Base-by-base conservation (phyloP, 2,113 vertebrate species). In the Tretioscincus oriximinensis region DNA sequence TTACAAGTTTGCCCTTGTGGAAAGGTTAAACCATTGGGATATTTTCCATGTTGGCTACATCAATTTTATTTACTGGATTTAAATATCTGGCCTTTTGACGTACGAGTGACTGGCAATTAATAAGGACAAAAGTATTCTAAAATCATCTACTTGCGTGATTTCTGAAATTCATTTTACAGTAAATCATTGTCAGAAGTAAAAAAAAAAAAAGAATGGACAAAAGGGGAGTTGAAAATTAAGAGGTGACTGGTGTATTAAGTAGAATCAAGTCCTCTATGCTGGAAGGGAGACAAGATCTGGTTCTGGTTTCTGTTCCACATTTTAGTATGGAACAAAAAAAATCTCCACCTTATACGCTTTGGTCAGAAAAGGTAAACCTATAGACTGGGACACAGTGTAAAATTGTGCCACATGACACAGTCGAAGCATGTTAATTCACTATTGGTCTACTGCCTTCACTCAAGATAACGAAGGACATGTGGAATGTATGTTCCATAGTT, bases 71-170 rank as follows among this genome's bases (percentile, higher is more conserved):
- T 7, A 61, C 81, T 83, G 9, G 75, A 4, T 35, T 8, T 54
- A 1, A 28, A 76, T 66, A 73, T 20, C 54, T 88, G 26, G 9
- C 75, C 82, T 86, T 70, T 78, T 35, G 28, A 47, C 16, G 69
- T 12, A 28, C 8, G 49, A 1, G 18, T 64, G 26, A 2, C 11
- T 81, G 66, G 35, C 70, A 2, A 5, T 22, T 31, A 70, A 22
- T 21, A 29, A 6, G 54, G 18, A 60, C 31, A 26, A 49, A 60
- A 58, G 6, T 16, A 35, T 12, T 78, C 35, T 16, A 9, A 11
- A 60, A 41, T 11, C 22, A 5, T 70, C 49, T 31, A 16, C 24
- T 77, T 41, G 47, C 11, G 10, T 35, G 49, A 26, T 60, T 61
- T 70, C 67, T 28, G 14, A 49, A 51, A 51, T 72, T 72, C 2